phyloP scores from a whole-genome alignment of 2,888 invertebrate genomes.

The Chromoteleia sp. region DNA sequence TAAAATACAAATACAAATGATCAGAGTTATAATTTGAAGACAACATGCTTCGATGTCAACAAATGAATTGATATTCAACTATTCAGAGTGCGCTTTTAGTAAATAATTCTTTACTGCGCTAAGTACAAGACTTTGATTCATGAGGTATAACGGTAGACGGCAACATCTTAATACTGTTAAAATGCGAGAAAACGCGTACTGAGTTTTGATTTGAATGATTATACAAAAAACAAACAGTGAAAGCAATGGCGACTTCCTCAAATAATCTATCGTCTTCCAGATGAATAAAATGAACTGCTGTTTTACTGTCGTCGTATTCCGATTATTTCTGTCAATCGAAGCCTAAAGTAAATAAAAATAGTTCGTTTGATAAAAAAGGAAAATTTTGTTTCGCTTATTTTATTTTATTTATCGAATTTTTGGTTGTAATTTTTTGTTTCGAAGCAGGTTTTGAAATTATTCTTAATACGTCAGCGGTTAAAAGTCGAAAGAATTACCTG shows the following conservation, averaged over 20 bases:
- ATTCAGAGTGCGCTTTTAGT: conserved; percentile 35
- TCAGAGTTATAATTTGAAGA: too few species aligned
- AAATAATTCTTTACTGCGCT: conserved; percentile 69
- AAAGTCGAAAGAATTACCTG: conserved; percentile 76
- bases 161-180: conserved; percentile 71
- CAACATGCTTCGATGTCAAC: not conserved
- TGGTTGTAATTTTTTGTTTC: conserved; percentile 17
- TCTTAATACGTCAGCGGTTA: not conserved
- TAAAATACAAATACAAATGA: too few species aligned
- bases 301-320: conserved; percentile 75
- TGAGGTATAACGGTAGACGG: conserved; percentile 75
- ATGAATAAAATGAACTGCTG: conserved; percentile 76
- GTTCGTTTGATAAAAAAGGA: conserved; percentile 7
- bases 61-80: conserved; percentile 37
- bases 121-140: conserved; percentile 74
- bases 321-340: conserved; percentile 75
- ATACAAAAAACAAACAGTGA: conserved; percentile 73
- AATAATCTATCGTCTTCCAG: conserved; percentile 78
- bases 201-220: conserved; percentile 74
- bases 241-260: conserved; percentile 78
- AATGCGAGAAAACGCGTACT: conserved; percentile 72
- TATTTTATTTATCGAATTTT: not conserved
- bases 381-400: conserved; percentile 13
- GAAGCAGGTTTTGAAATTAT: conserved; percentile 51
- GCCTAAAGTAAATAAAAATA: conserved; percentile 81